phyloP scores from a whole-genome alignment of 2,888 invertebrate genomes.

The Caenorhabditis sp. region DNA sequence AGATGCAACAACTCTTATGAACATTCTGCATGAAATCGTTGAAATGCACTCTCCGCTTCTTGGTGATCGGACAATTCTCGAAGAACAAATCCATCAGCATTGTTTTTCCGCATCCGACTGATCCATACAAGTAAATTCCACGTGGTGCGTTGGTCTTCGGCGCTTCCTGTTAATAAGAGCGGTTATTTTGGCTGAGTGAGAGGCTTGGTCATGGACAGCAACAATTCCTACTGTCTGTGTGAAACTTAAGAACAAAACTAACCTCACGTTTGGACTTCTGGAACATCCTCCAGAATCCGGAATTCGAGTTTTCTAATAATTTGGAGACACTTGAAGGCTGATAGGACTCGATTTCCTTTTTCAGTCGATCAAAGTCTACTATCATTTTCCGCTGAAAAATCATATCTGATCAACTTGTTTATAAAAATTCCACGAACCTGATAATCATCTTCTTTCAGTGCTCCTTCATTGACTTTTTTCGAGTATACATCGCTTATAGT shows the following conservation, averaged over 20 bases:
- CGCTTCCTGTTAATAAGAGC: slow-evolving; percentile 29
- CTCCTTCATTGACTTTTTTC: slow-evolving; percentile 64
- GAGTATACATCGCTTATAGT: slow-evolving; percentile 61
- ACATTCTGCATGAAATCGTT: slow-evolving; percentile 98
- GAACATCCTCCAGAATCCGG: slow-evolving; percentile 49
- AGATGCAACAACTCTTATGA: slow-evolving; percentile 87
- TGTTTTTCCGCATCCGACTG: slow-evolving; percentile 93
- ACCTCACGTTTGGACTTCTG: slow-evolving; percentile 37
- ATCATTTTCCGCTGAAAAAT: slow-evolving; percentile 73
- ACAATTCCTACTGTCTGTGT: not conserved
- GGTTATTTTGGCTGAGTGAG: not conserved
- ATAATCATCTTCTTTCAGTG: slow-evolving; percentile 59
- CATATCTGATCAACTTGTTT: not conserved
- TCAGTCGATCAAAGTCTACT: slow-evolving; percentile 69
- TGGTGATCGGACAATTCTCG: slow-evolving; percentile 87
- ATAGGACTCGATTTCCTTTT: slow-evolving; percentile 66
- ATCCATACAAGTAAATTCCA: slow-evolving; percentile 93
- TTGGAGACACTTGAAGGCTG: slow-evolving; percentile 43
- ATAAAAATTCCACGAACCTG: slow-evolving; percentile 42
- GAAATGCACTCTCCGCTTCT: slow-evolving; percentile 91
- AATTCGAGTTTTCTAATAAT: slow-evolving; percentile 18
- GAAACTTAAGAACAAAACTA: not conserved
- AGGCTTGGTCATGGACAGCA: not conserved
- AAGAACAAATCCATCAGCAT: slow-evolving; percentile 99
- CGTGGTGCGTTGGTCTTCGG: slow-evolving; percentile 49